A percentile compares a stretch with the other conserved stretches of the same genome.
Conservation (phyloP, 2,113 vertebrate species). For the Aegithalos caudatus region DNA sequence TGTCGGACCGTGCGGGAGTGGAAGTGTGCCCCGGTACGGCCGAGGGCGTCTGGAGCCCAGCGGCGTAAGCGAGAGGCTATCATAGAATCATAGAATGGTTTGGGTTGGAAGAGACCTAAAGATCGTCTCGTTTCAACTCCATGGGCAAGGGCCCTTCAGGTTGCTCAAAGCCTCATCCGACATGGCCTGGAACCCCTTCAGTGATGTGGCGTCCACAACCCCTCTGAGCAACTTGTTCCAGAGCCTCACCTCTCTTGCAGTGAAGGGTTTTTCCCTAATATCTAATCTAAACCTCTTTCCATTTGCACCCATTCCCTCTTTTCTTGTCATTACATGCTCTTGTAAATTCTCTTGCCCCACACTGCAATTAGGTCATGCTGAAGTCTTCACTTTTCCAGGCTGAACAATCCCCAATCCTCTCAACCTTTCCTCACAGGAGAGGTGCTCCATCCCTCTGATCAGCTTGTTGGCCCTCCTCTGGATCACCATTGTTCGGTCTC, state of each 20-base stretch:
- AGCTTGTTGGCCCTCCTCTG: not conserved
- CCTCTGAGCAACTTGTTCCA: not conserved
- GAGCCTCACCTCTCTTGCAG: not conserved
- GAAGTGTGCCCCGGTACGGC: rapidly evolving
- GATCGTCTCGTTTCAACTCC: not conserved
- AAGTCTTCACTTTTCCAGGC: not conserved
- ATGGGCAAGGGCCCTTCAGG: not conserved
- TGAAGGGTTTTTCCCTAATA: not conserved
- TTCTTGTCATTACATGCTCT: not conserved
- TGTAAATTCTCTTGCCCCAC: not conserved
- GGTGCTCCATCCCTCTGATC: not conserved
- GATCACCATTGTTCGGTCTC: not conserved
- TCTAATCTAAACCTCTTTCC: not conserved
- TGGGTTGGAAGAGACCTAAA: not conserved
- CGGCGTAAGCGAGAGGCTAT: rapidly evolving
- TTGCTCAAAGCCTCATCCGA: not conserved
- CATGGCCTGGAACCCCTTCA: not conserved
- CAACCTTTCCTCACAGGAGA: not conserved
- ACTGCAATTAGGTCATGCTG: not conserved
- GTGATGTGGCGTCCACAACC: not conserved
- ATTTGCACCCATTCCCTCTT: not conserved
- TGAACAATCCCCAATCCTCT: too few species aligned
- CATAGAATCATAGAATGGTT: rapidly evolving
- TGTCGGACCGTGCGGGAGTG: rapidly evolving
- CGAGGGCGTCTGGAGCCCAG: rapidly evolving